These are phyloP conservation scores for Entomobrya multifasciata DNA, from an alignment of 2,888 invertebrate species.

Conservation along the genomic window DNA sequence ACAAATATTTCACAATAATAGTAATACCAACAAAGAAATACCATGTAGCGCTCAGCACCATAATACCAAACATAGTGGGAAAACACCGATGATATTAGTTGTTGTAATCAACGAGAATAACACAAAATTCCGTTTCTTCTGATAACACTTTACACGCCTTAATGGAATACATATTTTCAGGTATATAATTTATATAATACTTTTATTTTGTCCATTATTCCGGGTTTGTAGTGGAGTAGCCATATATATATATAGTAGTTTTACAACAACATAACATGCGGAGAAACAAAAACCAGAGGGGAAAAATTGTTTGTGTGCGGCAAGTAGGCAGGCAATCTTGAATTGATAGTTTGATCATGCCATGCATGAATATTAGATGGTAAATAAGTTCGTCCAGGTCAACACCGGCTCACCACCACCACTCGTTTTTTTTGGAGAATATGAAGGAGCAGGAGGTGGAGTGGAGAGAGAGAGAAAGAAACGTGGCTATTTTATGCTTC, in stretches of 20 bases:
- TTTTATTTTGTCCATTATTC: too few relatives aligned
- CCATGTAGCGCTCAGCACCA: background rate
- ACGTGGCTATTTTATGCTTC: slow-evolving; percentile 43
- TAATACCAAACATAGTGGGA: background rate
- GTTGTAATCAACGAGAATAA: slow-evolving; percentile 61
- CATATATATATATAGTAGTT: background rate
- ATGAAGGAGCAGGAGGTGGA: background rate
- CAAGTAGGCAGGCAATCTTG: slow-evolving; percentile 53
- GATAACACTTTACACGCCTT: slow-evolving; percentile 34
- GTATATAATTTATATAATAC: too few relatives aligned
- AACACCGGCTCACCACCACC: slow-evolving; percentile 26
- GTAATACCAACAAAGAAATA: background rate
- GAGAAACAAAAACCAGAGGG: too few relatives aligned
- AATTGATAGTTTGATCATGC: slow-evolving; percentile 74
- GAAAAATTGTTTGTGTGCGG: slow-evolving; percentile 36
- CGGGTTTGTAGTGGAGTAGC: background rate
- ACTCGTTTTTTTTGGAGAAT: background rate
- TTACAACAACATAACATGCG: slow-evolving; percentile 5
- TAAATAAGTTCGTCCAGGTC: slow-evolving; percentile 69
- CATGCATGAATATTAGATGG: slow-evolving; percentile 75
- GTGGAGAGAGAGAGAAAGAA: too few relatives aligned
- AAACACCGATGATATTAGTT: slow-evolving; percentile 57
- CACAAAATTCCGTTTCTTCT: slow-evolving; percentile 14
- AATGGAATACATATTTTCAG: slow-evolving; percentile 40
- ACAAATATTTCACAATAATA: background rate